phyloP scores from a whole-genome alignment of 2,888 invertebrate genomes.

The Bellardia pandia region DNA sequence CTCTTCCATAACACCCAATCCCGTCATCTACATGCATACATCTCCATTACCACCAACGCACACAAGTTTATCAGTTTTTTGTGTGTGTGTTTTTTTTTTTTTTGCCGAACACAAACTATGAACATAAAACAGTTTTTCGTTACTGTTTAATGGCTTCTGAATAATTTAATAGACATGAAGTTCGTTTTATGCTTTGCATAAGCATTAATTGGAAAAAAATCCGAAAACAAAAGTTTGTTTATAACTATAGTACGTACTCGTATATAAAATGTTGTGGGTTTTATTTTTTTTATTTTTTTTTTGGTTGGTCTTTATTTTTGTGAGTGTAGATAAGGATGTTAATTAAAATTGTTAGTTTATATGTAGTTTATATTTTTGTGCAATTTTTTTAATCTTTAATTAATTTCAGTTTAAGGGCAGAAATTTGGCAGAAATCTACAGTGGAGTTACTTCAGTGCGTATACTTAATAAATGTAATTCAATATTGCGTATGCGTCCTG shows the following conservation, averaged over 20 bases:
- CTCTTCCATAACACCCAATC: not conserved
- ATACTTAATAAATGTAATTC: not conserved
- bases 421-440: not conserved
- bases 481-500: constrained; percentile 13
- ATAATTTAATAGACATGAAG: constrained; percentile 69
- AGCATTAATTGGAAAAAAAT: constrained; percentile 67
- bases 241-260: constrained; percentile 75
- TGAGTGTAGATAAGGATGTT: constrained; percentile 65
- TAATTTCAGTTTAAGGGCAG: not conserved
- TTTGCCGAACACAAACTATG: constrained; percentile 55
- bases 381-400: constrained; percentile 29
- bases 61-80: not conserved
- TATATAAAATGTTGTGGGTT: constrained; percentile 7
- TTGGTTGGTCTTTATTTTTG: constrained; percentile 52
- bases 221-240: constrained; percentile 76
- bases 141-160: constrained; percentile 73
- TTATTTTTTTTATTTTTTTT: constrained; percentile 25
- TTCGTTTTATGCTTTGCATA: constrained; percentile 58
- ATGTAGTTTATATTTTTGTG: constrained; percentile 12
- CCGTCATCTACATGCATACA: not conserved
- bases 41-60: constrained; percentile 5
- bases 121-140: constrained; percentile 60
- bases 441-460: not conserved
- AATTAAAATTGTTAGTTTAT: constrained; percentile 60
- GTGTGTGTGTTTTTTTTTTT: constrained; percentile 25